Percentiles rank a stretch among this genome's conserved stretches.
Conservation (phyloP, 2,113 vertebrate species). For the Atrichornis clamosus region DNA sequence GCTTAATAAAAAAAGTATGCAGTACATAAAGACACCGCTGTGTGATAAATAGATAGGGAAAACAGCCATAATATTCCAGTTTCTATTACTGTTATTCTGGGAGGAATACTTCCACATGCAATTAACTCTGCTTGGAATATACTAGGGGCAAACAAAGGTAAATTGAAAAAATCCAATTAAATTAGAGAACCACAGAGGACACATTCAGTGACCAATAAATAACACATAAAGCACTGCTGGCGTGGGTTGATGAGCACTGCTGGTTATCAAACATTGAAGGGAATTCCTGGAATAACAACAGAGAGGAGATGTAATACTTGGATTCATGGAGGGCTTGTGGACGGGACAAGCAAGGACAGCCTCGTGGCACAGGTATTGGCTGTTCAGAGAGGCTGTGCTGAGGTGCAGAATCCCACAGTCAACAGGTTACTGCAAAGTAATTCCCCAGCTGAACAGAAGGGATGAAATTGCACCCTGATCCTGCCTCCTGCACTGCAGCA, state of each 20-base stretch:
- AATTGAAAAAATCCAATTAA: slow-evolving; percentile 45
- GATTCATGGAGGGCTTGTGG: neutral
- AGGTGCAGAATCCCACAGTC: neutral
- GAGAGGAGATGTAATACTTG: neutral
- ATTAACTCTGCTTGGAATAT: slow-evolving; percentile 15
- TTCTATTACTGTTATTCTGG: neutral
- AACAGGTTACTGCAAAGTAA: neutral
- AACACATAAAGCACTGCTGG: neutral
- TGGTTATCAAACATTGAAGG: neutral
- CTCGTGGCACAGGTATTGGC: neutral
- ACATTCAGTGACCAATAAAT: slow-evolving; percentile 24
- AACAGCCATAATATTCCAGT: neutral
- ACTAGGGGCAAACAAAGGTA: slow-evolving; percentile 22
- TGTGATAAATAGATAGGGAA: neutral
- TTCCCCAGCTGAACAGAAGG: neutral
- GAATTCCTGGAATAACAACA: neutral
- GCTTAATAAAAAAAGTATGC: neutral
- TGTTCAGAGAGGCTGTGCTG: neutral
- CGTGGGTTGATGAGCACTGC: neutral
- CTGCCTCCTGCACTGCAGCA: neutral
- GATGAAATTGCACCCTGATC: neutral
- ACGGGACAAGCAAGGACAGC: neutral
- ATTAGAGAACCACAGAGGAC: slow-evolving; percentile 26
- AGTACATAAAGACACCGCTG: neutral
- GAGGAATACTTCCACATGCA: slow-evolving; percentile 7